phyloP scores from a whole-genome alignment of 1,140 invertebrate species.

The Meteorus sp. region DNA sequence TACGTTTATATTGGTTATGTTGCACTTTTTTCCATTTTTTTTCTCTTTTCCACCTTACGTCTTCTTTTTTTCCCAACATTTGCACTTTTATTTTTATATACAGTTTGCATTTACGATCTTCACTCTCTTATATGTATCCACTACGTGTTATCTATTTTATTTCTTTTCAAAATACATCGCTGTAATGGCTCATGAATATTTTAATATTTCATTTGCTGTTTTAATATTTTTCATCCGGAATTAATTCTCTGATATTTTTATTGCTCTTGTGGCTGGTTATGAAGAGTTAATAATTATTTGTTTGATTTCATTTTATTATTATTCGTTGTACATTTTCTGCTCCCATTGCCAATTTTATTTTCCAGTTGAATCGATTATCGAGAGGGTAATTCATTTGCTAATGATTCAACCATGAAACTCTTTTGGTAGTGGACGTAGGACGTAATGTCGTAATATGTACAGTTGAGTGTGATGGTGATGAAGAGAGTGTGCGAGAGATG shows the following conservation, averaged over 20 bases:
- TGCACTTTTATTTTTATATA: constrained; percentile 9
- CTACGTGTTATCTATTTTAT: background rate
- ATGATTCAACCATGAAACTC: constrained; percentile 11
- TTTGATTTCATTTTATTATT: no score
- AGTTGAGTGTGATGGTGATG: no score
- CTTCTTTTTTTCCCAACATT: constrained; percentile 24
- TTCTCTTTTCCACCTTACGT: no score
- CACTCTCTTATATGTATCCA: background rate
- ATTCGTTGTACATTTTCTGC: background rate
- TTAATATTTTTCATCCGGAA: no score
- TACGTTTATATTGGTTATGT: constrained; percentile 6
- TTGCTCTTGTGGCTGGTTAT: no score
- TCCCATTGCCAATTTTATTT: background rate
- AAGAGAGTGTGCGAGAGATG: no score
- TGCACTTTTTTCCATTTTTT: no score
- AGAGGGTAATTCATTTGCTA: constrained; percentile 17
- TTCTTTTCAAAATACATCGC: background rate
- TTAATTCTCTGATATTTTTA: no score
- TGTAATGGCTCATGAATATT: no score
- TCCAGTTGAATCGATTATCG: constrained; percentile 23
- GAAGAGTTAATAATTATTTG: no score
- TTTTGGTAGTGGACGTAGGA: constrained; percentile 7
- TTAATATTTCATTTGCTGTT: no score
- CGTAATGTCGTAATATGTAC: no score
- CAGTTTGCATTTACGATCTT: constrained; percentile 18